Evolutionary conservation across 2,888 invertebrate genomes (phyloP).

Genomic region (Graphium colonna): DNA sequence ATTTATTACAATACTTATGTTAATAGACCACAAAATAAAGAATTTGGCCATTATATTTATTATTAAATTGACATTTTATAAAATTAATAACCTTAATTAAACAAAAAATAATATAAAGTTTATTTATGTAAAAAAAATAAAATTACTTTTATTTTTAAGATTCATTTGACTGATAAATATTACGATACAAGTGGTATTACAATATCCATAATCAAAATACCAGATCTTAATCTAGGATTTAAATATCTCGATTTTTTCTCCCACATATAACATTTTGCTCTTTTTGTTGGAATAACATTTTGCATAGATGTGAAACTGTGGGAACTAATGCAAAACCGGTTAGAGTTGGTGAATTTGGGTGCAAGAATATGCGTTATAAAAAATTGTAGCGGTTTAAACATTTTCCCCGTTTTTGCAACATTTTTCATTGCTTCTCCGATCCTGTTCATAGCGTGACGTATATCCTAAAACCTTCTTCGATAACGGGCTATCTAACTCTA

Average conservation of each 20-base stretch:
- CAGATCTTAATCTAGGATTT: background rate
- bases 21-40: background rate
- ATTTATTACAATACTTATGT: background rate
- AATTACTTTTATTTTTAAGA: too few species aligned
- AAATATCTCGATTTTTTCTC: too few species aligned
- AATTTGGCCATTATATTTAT: background rate
- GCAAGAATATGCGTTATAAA: too few species aligned
- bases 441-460: too few species aligned
- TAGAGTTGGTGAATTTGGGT: too few species aligned
- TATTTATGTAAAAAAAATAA: background rate
- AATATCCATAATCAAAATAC: background rate
- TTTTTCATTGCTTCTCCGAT: too few species aligned
- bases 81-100: background rate
- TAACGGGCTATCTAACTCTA: too few species aligned
- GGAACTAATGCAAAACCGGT: background rate
- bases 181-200: background rate
- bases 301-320: background rate
- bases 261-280: too few species aligned
- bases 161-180: background rate
- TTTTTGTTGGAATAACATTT: background rate
- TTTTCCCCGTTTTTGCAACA: too few species aligned
- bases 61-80: background rate
- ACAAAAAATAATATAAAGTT: background rate
- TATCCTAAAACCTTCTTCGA: too few species aligned
- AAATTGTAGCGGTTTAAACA: too few species aligned